Conservation (phyloP, 2,888 invertebrate genomes). For the Callinectes sapidus region DNA sequence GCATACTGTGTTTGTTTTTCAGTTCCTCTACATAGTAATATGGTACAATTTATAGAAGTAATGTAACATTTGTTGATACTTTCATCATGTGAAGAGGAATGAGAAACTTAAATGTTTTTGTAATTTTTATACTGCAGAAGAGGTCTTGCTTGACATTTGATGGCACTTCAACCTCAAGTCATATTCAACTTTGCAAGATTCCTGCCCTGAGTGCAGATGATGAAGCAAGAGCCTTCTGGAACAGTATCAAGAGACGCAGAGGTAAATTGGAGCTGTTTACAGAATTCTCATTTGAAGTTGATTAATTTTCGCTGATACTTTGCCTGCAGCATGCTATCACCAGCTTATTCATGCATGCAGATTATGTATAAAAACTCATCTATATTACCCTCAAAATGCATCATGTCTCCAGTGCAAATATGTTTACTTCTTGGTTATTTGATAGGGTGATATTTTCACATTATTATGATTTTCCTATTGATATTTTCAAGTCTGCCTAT, state of each 20-base stretch:
- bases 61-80: not conserved
- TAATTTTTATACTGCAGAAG: constrained; percentile 50
- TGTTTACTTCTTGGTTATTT: no score
- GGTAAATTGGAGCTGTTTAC: constrained; percentile 78
- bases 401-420: no score
- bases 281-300: constrained; percentile 41
- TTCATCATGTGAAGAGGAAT: not conserved
- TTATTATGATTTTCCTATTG: no score
- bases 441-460: no score
- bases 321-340: not conserved
- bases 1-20: no score
- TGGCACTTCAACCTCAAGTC: constrained; percentile 50
- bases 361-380: no score
- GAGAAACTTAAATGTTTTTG: not conserved
- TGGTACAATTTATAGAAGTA: not conserved
- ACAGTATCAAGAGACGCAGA: constrained; percentile 87
- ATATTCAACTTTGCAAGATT: constrained; percentile 74
- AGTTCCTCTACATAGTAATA: no score
- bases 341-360: no score
- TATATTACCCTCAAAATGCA: no score
- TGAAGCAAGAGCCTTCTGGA: constrained; percentile 88
- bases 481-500: no score
- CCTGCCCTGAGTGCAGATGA: constrained; percentile 86
- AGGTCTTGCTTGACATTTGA: constrained; percentile 51
- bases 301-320: not conserved